Percentiles rank a stretch among this genome's conserved stretches.
These are phyloP conservation scores for Gallirallus australis DNA, from an alignment of 2,797 vertebrate species.

Conservation along the genomic window DNA sequence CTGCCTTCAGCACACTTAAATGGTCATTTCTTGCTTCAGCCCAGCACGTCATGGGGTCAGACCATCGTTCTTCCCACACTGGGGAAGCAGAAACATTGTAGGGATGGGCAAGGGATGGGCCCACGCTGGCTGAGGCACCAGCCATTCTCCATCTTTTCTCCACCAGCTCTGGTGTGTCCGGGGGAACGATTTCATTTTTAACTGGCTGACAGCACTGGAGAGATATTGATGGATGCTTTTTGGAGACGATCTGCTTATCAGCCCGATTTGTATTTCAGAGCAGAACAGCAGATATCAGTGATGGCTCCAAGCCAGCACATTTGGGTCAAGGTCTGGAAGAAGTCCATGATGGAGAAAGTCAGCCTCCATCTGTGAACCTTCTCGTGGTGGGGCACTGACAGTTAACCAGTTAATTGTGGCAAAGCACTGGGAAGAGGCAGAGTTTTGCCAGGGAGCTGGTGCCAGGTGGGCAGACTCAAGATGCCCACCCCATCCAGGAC, in stretches of 20 bases:
- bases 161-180: neutral
- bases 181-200: neutral
- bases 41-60: accelerated
- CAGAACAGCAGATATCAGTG: neutral
- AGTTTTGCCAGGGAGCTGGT: neutral
- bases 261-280: neutral
- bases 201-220: neutral
- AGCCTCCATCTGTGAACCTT: neutral
- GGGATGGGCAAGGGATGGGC: neutral
- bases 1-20: neutral
- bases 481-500: neutral
- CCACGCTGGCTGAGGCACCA: accelerated
- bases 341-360: neutral
- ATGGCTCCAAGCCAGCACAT: neutral
- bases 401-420: accelerated
- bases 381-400: neutral
- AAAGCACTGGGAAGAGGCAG: neutral
- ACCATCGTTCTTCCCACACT: neutral
- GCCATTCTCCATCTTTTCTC: neutral
- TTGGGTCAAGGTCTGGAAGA: neutral
- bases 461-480: accelerated
- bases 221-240: neutral
- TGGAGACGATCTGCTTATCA: neutral
- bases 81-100: neutral
- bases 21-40: neutral